A percentile compares a stretch with the other conserved stretches of the same genome.
phyloP scores from a whole-genome alignment of 1,140 invertebrate genomes.

The Bombus pascuorum region DNA sequence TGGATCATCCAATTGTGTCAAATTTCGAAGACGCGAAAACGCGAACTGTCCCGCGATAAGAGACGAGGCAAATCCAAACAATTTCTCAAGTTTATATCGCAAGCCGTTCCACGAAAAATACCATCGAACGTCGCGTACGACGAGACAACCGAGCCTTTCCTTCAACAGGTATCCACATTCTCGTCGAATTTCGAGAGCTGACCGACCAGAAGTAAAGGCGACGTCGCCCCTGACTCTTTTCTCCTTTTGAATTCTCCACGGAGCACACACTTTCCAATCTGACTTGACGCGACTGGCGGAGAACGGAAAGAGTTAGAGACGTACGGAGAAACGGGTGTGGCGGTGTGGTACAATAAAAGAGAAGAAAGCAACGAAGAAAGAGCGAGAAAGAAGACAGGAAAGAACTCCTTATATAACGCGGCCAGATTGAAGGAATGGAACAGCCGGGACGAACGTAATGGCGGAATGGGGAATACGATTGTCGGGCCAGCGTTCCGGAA shows the following conservation, averaged over 20 bases:
- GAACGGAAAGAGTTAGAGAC: conserved; percentile 30
- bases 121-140: conserved; percentile 33
- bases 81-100: conserved; percentile 2
- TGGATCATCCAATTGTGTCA: neutral
- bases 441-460: conserved; percentile 69
- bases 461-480: conserved; percentile 79
- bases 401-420: conserved; percentile 71
- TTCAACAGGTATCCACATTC: conserved; percentile 64
- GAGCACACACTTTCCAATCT: conserved; percentile 77
- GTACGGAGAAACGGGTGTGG: too few relatives aligned
- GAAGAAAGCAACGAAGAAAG: neutral
- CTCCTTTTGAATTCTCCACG: conserved; percentile 71
- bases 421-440: conserved; percentile 77
- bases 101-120: neutral
- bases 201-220: conserved; percentile 38
- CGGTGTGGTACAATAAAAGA: neutral
- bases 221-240: neutral
- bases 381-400: conserved; percentile 20
- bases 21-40: neutral
- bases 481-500: conserved; percentile 79
- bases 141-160: conserved; percentile 37
- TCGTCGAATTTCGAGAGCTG: conserved; percentile 52
- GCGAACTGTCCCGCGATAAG: neutral
- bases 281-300: conserved; percentile 53
- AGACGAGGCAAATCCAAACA: neutral